Evolutionary conservation across 1,140 invertebrate genomes (phyloP).

Genomic region (Bilobella aurantiaca): DNA sequence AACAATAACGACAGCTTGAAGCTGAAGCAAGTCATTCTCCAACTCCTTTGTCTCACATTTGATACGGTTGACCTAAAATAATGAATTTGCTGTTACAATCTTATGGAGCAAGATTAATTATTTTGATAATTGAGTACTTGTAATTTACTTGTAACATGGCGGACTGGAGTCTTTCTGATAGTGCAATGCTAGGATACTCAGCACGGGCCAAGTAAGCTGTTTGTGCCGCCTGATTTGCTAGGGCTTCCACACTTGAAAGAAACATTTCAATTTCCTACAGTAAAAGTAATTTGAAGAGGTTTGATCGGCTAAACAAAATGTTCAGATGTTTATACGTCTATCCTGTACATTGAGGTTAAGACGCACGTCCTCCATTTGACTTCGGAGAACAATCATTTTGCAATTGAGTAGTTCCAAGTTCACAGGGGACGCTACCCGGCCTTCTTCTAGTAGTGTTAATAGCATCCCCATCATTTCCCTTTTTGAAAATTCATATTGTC

Average conservation of each 20-base stretch:
- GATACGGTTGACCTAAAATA: slow-evolving; percentile 18
- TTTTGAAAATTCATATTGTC: background rate
- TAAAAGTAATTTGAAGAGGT: slow-evolving; percentile 11
- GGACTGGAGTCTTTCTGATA: slow-evolving; percentile 27
- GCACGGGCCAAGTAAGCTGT: slow-evolving; percentile 28
- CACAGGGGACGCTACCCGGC: background rate
- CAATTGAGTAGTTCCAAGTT: slow-evolving; percentile 21
- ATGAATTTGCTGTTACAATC: background rate
- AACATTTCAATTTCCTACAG: slow-evolving; percentile 29
- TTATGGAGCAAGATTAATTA: background rate
- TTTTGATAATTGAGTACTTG: background rate
- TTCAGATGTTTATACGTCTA: background rate
- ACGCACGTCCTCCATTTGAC: slow-evolving; percentile 23
- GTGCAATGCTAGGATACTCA: slow-evolving; percentile 24
- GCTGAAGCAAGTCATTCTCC: slow-evolving; percentile 25
- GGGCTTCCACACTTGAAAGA: slow-evolving; percentile 16
- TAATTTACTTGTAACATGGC: slow-evolving; percentile 1
- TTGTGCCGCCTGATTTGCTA: slow-evolving; percentile 25
- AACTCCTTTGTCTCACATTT: slow-evolving; percentile 14
- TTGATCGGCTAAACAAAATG: too few species aligned
- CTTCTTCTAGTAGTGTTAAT: slow-evolving; percentile 23
- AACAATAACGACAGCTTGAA: slow-evolving; percentile 28
- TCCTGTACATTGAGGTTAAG: slow-evolving; percentile 19
- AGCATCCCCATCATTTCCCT: slow-evolving; percentile 17
- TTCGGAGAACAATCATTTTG: slow-evolving; percentile 22